A percentile compares a stretch with the other conserved stretches of the same genome.
These are phyloP conservation scores for Campaea margaritaria DNA, from an alignment of 2,888 invertebrate species.

Conservation along the genomic window DNA sequence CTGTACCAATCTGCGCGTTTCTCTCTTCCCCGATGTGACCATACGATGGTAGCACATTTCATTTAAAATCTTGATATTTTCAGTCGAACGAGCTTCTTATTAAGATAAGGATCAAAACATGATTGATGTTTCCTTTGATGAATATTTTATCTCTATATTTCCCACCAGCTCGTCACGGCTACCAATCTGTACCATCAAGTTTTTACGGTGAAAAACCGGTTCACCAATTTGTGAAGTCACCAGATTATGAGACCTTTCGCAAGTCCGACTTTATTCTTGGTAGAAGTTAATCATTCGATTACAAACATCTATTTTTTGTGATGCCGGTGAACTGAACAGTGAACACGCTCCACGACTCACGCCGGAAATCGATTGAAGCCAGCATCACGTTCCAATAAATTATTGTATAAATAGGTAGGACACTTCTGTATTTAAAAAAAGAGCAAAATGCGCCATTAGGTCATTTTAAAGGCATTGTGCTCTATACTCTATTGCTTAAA, in stretches of 20 bases:
- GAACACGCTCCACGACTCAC: constrained; percentile 27
- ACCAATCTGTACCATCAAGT: constrained; percentile 22
- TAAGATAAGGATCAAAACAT: constrained; percentile 32
- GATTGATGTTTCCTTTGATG: constrained; percentile 34
- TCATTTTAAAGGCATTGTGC: too few species aligned
- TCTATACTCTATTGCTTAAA: too few species aligned
- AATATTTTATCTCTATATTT: constrained; percentile 25
- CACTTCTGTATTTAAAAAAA: too few species aligned
- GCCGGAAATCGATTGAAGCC: constrained; percentile 28
- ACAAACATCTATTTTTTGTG: constrained; percentile 27
- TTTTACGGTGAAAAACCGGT: constrained; percentile 24
- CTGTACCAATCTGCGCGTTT: too few species aligned
- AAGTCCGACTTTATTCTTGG: constrained; percentile 17
- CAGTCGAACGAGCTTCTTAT: constrained; percentile 31
- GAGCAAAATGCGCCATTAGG: too few species aligned
- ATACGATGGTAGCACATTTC: neutral
- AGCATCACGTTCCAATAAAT: neutral
- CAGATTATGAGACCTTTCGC: constrained; percentile 22
- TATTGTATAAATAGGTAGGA: too few species aligned
- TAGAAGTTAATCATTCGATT: constrained; percentile 10
- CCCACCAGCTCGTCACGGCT: constrained; percentile 15
- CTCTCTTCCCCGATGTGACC: neutral
- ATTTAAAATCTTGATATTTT: constrained; percentile 28
- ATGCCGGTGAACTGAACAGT: neutral
- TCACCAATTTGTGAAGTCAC: constrained; percentile 17